phyloP scores from a whole-genome alignment of 2,797 vertebrate genomes.

The Coccyzus lansbergi region DNA sequence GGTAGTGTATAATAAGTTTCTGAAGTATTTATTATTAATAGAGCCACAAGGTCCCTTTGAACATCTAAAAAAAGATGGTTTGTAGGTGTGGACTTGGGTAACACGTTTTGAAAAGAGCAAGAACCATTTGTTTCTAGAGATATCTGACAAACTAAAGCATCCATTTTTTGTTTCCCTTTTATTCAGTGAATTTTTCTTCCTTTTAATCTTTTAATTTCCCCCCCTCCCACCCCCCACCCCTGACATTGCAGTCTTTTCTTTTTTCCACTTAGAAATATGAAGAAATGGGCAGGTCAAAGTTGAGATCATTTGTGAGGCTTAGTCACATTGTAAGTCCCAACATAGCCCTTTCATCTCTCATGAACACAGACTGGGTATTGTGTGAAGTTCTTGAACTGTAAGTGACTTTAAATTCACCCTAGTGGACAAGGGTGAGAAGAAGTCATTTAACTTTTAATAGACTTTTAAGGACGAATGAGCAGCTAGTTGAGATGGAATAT shows the following conservation, averaged over 20 bases:
- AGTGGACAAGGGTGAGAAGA: conserved; percentile 59
- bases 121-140: background rate
- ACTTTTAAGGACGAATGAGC: conserved; percentile 51
- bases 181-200: conserved; percentile 18
- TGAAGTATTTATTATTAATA: background rate
- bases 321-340: conserved; percentile 43
- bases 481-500: conserved; percentile 44
- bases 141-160: background rate
- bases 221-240: too few relatives aligned
- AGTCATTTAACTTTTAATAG: conserved; percentile 61
- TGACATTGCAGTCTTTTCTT: conserved; percentile 13
- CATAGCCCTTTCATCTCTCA: conserved; percentile 54
- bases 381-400: conserved; percentile 67
- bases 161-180: conserved; percentile 15
- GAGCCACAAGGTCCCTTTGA: background rate
- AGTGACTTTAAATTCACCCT: conserved; percentile 67
- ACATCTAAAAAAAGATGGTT: background rate
- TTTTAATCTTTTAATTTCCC: conserved; percentile 26
- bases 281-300: conserved; percentile 67
- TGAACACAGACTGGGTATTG: conserved; percentile 49
- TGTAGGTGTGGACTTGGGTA: background rate
- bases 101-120: background rate
- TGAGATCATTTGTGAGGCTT: conserved; percentile 54
- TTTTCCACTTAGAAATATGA: conserved; percentile 46
- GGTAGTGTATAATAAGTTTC: background rate